These are phyloP conservation scores for Toxotes chatareus DNA, from an alignment of 2,113 vertebrate genomes.

Conservation along the genomic window DNA sequence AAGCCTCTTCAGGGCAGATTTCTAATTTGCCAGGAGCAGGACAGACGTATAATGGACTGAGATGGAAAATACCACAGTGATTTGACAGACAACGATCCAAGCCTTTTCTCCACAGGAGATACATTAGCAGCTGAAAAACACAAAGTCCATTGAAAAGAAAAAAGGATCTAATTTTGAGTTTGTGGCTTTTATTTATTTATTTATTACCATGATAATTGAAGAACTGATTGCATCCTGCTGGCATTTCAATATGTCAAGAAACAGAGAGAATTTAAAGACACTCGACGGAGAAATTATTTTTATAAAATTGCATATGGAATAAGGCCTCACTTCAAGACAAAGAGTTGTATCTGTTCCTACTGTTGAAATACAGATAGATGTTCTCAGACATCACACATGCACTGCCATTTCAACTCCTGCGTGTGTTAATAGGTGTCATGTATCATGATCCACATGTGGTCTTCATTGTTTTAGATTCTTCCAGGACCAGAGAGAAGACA, in stretches of 20 bases:
- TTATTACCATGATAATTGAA: conserved; percentile 16
- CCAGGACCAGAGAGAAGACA: conserved; percentile 17
- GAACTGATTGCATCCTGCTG: background rate
- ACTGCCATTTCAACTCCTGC: too few relatives aligned
- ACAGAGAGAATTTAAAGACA: background rate
- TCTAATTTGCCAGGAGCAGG: conserved; percentile 10
- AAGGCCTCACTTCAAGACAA: background rate
- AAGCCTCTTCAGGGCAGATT: background rate
- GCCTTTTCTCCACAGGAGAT: background rate
- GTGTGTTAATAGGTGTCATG: background rate
- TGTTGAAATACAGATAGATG: background rate
- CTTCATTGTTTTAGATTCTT: conserved; percentile 6
- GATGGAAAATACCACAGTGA: background rate
- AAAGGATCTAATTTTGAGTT: background rate
- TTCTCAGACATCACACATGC: accelerated
- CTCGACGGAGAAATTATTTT: background rate
- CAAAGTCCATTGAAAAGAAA: background rate
- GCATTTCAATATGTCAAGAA: conserved; percentile 1
- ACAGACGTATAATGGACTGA: background rate
- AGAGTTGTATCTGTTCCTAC: background rate
- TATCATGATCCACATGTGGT: background rate
- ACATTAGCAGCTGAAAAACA: background rate
- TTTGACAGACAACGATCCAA: background rate
- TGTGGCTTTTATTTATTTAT: background rate
- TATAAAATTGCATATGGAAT: background rate